Percentiles rank a stretch among this genome's conserved stretches.
These are phyloP conservation scores for Gyrodactylus bullatarudis DNA, from an alignment of 1,140 invertebrate species.

Conservation along the genomic window DNA sequence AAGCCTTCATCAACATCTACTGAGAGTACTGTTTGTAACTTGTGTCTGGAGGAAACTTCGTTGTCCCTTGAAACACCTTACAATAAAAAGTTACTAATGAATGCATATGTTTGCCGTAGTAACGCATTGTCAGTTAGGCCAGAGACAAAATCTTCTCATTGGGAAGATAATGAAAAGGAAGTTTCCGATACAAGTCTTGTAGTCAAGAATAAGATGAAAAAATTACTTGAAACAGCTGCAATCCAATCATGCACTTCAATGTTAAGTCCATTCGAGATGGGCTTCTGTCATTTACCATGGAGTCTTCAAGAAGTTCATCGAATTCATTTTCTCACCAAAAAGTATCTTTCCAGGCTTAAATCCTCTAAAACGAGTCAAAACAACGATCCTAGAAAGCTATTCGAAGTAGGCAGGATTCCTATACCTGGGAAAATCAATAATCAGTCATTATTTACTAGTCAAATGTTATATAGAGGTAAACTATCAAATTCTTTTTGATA, in stretches of 20 bases:
- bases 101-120: background rate
- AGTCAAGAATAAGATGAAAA: background rate
- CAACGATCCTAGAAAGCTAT: background rate
- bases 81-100: background rate
- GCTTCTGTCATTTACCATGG: background rate
- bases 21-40: background rate
- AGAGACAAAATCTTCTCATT: background rate
- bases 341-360: background rate
- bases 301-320: background rate
- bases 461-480: background rate
- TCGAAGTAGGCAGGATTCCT: background rate
- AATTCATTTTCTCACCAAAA: background rate
- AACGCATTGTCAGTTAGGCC: background rate
- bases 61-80: background rate
- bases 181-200: background rate
- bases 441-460: background rate
- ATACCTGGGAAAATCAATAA: background rate
- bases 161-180: background rate
- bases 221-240: background rate
- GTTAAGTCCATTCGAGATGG: background rate
- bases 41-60: background rate
- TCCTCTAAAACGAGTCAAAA: background rate
- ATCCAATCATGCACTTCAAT: background rate
- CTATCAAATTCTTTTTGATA: no score
- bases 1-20: background rate